Evolutionary conservation across 2,797 vertebrate species (phyloP).

Genomic region (Sylvia borin): DNA sequence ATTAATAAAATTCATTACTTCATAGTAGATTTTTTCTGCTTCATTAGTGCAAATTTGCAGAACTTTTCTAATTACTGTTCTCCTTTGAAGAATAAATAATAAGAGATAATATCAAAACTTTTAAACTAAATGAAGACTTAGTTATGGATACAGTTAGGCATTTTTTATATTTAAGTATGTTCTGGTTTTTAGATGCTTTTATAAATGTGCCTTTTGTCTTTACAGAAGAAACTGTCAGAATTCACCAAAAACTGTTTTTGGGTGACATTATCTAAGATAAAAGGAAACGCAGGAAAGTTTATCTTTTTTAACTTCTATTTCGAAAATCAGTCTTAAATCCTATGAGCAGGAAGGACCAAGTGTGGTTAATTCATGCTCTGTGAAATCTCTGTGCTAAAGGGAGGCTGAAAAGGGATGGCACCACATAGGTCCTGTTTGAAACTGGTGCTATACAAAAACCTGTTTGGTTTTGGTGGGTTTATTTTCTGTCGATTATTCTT

Average conservation of each 20-base stretch:
- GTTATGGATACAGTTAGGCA: background rate
- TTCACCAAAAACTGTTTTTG: background rate
- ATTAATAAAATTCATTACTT: constrained; percentile 20
- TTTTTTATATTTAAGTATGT: background rate
- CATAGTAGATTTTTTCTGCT: constrained; percentile 47
- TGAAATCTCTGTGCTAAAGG: background rate
- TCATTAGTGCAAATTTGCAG: constrained; percentile 64
- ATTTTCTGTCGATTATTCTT: background rate
- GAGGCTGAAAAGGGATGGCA: background rate
- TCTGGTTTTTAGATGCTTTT: background rate
- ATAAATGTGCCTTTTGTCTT: background rate
- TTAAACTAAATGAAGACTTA: background rate
- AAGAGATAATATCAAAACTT: constrained; percentile 47
- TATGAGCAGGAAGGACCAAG: background rate
- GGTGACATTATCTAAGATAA: background rate
- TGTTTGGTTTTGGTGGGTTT: background rate
- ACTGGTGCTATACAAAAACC: background rate
- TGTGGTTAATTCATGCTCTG: background rate
- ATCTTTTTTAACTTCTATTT: background rate
- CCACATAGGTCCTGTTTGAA: background rate
- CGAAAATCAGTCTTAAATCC: background rate
- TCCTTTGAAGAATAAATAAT: constrained; percentile 60
- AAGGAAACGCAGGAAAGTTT: background rate
- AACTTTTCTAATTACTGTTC: constrained; percentile 49
- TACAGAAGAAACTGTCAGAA: background rate